Conservation (phyloP, 2,888 invertebrate species). For the Noctuana brunneofusca region DNA sequence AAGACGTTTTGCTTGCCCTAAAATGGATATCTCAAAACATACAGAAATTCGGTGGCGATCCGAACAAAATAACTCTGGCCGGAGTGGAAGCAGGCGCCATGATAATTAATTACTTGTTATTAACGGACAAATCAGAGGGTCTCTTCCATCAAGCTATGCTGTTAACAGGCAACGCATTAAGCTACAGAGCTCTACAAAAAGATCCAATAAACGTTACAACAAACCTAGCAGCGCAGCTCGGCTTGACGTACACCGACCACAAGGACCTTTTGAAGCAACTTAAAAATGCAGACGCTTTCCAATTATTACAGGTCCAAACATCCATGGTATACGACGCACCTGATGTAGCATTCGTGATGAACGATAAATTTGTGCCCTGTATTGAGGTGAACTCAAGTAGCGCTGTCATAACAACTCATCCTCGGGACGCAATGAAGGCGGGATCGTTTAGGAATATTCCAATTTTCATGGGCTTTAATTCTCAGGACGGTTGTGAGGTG, state of each 20-base stretch:
- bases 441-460: background rate
- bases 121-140: background rate
- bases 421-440: background rate
- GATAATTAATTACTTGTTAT: background rate
- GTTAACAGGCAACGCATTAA: background rate
- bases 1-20: background rate
- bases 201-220: background rate
- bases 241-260: background rate
- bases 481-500: background rate
- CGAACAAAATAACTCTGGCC: background rate
- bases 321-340: background rate
- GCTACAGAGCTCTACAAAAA: background rate
- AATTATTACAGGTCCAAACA: background rate
- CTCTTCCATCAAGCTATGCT: background rate
- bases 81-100: slow-evolving; percentile 1
- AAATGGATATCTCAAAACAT: background rate
- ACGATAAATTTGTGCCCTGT: background rate
- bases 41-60: slow-evolving; percentile 2
- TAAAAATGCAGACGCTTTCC: background rate
- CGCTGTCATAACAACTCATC: background rate
- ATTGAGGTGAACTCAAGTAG: background rate
- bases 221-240: background rate
- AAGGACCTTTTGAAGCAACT: background rate
- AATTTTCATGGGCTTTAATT: background rate
- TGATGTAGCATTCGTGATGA: slow-evolving; percentile 7